Conservation (phyloP, 2,888 invertebrate genomes). For the Eupithecia inturbata region DNA sequence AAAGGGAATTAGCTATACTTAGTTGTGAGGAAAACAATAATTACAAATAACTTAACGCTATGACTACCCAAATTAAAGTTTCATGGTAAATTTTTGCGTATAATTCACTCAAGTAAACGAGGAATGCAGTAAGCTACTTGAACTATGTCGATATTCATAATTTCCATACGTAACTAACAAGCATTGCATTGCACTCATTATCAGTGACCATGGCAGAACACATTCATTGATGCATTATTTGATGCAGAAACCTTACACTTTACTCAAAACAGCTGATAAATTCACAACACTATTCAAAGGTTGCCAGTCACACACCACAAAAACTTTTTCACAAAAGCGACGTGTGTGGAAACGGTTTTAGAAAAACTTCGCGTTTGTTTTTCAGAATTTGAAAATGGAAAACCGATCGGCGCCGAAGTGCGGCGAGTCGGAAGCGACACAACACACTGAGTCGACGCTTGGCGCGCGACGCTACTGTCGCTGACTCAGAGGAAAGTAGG, state of each 20-base stretch:
- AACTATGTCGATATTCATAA: background rate
- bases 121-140: background rate
- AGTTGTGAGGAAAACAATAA: background rate
- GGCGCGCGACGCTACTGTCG: slow-evolving; percentile 51
- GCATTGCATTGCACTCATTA: slow-evolving; percentile 27
- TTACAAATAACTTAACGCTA: background rate
- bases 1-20: background rate
- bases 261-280: slow-evolving; percentile 25
- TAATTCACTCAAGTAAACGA: background rate
- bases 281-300: slow-evolving; percentile 54
- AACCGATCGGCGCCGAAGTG: slow-evolving; percentile 62
- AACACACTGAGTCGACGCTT: slow-evolving; percentile 67
- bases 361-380: slow-evolving; percentile 49
- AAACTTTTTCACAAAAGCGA: slow-evolving; percentile 71
- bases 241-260: slow-evolving; percentile 59
- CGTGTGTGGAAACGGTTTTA: slow-evolving; percentile 54
- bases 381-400: slow-evolving; percentile 57
- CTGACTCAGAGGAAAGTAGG: slow-evolving; percentile 76
- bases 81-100: background rate
- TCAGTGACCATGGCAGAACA: slow-evolving; percentile 18
- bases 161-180: slow-evolving; percentile 13
- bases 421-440: slow-evolving; percentile 71
- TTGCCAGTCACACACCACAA: slow-evolving; percentile 48
- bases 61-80: background rate
- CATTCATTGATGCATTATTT: slow-evolving; percentile 21